phyloP scores from a whole-genome alignment of 2,888 invertebrate species.

The Heliconius hortense region DNA sequence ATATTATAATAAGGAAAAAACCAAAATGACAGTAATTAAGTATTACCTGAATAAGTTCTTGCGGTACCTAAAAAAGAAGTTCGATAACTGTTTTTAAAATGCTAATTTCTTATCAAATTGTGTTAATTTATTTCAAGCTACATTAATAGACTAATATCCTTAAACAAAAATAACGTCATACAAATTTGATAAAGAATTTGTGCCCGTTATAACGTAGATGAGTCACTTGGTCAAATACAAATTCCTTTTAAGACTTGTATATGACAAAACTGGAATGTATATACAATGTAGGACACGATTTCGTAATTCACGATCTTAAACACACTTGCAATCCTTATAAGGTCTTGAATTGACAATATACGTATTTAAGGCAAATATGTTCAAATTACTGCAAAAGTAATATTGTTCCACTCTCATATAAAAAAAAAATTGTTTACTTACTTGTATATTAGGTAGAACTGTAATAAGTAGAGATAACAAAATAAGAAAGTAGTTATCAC shows the following conservation, averaged over 20 bases:
- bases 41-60: background rate
- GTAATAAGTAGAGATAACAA: background rate
- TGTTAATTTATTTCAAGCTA: background rate
- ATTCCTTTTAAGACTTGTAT: constrained; percentile 7
- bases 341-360: constrained; percentile 52
- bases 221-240: constrained; percentile 27
- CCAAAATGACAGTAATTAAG: background rate
- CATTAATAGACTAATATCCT: background rate
- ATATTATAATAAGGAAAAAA: background rate
- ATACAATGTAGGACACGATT: constrained; percentile 61
- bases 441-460: background rate
- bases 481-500: background rate
- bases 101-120: background rate
- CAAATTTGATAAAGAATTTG: constrained; percentile 18
- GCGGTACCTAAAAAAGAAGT: background rate
- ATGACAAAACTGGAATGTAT: background rate
- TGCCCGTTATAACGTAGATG: constrained; percentile 20
- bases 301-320: constrained; percentile 48
- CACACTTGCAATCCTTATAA: constrained; percentile 57
- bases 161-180: constrained; percentile 17
- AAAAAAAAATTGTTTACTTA: background rate
- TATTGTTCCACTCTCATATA: background rate
- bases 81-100: background rate
- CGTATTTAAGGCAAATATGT: constrained; percentile 43
- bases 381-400: background rate